Conservation (phyloP, 2,797 vertebrate genomes). For the Gymnocypris eckloni region DNA sequence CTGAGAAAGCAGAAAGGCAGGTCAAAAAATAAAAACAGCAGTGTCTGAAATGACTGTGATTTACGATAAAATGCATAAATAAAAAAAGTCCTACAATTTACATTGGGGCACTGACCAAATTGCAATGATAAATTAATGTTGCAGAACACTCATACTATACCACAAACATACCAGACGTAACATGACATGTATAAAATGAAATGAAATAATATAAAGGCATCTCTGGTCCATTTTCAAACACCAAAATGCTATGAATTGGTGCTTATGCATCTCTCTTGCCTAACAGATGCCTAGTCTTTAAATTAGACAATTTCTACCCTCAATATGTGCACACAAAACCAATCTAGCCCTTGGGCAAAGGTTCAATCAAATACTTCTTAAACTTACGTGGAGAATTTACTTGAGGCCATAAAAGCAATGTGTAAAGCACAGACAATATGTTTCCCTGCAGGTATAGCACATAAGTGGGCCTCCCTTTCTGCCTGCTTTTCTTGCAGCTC, state of each 20-base stretch:
- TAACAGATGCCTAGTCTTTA: background rate
- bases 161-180: background rate
- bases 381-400: slow-evolving; percentile 62
- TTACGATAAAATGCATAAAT: slow-evolving; percentile 19
- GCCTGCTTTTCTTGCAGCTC: slow-evolving; percentile 26
- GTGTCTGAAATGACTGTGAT: background rate
- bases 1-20: slow-evolving; percentile 22
- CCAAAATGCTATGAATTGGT: background rate
- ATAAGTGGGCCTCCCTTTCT: slow-evolving; percentile 49
- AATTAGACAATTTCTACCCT: background rate
- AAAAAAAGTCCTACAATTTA: background rate
- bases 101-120: background rate
- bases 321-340: background rate
- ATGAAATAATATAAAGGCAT: background rate
- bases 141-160: background rate
- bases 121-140: background rate
- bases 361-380: slow-evolving; percentile 58
- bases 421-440: slow-evolving; percentile 41
- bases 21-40: slow-evolving; percentile 18
- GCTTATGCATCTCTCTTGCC: background rate
- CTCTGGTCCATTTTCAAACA: background rate
- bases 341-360: slow-evolving; percentile 46
- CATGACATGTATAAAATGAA: background rate
- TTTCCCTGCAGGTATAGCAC: slow-evolving; percentile 56
- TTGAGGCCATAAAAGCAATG: slow-evolving; percentile 54